These are phyloP conservation scores for Heliconius sara DNA, from an alignment of 2,888 invertebrate genomes.

Conservation along the genomic window DNA sequence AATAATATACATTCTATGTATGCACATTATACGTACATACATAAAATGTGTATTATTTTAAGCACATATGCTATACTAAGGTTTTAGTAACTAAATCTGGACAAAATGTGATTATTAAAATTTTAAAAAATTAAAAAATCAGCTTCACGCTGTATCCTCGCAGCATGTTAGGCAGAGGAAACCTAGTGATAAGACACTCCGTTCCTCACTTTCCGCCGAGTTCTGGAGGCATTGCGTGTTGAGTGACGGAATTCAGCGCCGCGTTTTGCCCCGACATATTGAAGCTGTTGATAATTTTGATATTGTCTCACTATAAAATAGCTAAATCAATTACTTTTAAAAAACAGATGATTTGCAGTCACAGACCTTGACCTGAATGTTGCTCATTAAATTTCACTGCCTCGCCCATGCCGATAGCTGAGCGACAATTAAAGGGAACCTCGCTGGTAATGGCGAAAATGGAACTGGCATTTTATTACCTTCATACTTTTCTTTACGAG, in stretches of 20 bases:
- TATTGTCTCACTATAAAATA: constrained; percentile 33
- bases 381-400: constrained; percentile 74
- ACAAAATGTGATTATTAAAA: too few relatives aligned
- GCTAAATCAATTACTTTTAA: constrained; percentile 46
- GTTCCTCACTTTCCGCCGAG: too few relatives aligned
- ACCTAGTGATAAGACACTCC: too few relatives aligned
- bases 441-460: constrained; percentile 60
- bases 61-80: too few relatives aligned
- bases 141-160: too few relatives aligned
- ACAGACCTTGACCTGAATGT: constrained; percentile 73
- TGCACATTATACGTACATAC: too few relatives aligned
- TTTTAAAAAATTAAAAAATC: too few relatives aligned
- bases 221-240: too few relatives aligned
- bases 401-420: constrained; percentile 70
- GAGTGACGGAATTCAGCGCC: not conserved
- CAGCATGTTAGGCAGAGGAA: too few relatives aligned
- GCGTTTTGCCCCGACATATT: not conserved
- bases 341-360: constrained; percentile 52
- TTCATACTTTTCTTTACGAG: constrained; percentile 60
- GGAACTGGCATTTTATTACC: constrained; percentile 59
- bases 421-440: constrained; percentile 72
- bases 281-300: not conserved
- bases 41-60: not conserved
- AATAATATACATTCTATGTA: too few relatives aligned
- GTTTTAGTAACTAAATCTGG: too few relatives aligned